Evolutionary conservation across 1,140 invertebrate genomes (phyloP).

Genomic region (Eurosta solidaginis): DNA sequence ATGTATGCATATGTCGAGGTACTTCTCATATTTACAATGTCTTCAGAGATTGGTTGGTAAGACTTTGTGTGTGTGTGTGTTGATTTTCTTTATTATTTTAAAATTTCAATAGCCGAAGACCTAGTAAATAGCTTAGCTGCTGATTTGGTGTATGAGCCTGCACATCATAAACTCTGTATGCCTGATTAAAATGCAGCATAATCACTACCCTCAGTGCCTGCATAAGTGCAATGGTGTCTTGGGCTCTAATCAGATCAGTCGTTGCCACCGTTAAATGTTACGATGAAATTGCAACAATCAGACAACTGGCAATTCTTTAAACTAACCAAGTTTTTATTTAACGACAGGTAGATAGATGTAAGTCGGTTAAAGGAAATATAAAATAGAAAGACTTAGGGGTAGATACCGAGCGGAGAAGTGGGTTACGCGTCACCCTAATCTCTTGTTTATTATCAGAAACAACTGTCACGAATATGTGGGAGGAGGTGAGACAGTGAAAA

Average conservation of each 20-base stretch:
- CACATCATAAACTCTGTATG: slow-evolving; percentile 19
- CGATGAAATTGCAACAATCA: slow-evolving; percentile 11
- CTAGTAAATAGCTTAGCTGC: background rate
- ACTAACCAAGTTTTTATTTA: background rate
- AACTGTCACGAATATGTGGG: no score
- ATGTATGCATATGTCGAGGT: background rate
- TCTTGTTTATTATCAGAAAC: no score
- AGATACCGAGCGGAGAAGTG: no score
- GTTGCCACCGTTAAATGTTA: slow-evolving; percentile 15
- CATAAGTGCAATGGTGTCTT: background rate
- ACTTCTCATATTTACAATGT: slow-evolving; percentile 7
- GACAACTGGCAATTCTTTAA: background rate
- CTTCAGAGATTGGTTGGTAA: background rate
- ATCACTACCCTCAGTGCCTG: background rate
- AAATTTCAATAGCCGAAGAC: background rate
- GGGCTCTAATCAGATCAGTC: slow-evolving; percentile 13
- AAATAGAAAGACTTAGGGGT: no score
- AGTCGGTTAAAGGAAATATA: no score
- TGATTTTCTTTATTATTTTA: slow-evolving; percentile 15
- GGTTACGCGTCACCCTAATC: no score
- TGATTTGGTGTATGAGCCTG: slow-evolving; percentile 8
- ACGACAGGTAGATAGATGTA: no score
- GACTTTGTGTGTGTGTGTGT: slow-evolving; percentile 5
- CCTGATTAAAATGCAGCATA: background rate
- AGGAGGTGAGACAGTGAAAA: no score